Base-by-base conservation (phyloP, 2,113 vertebrate species). In the Cebidichthys violaceus region DNA sequence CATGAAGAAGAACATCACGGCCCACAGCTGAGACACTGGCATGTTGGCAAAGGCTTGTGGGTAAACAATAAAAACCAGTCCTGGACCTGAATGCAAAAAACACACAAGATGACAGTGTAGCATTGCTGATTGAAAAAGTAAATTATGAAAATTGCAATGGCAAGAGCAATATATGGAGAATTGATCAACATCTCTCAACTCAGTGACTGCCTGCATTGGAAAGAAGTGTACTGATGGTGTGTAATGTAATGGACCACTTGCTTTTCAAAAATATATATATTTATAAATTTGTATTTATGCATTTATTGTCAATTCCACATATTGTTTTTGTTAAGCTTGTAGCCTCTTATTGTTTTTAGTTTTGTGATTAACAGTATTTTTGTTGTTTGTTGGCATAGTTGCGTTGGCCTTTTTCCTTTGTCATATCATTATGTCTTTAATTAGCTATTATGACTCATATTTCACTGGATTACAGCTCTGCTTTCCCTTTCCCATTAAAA, bases 21-120 rank as follows among this genome's bases (percentile, higher is more conserved):
- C 94, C 95, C 95, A 96, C 39, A 95, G 91, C 50, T 95, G 95
- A 87, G 95, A 37, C 22, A 95, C 75, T 2, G 95, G 94, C 95
- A 96, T 95, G 22, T 86, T 95, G 62, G 89, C 85, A 90, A 96
- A 95, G 84, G 95, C 94, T 93, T 96, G 95, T 85, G 95, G 95
- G 88, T 96, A 96, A 79, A 96, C 92, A 66, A 96, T 74, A 75
- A 79, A 96, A 85, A 96, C 94, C 33, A 96, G 79, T 31, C 93
- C 95, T 70, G 95, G 94, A 68, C 95, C 95, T 96, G 29, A 9
- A 76, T 8, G 79, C 5, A 29, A 69, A 5, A 57, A 55, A 81
- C 4, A 64, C 27, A 72, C 9, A 61, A 61, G 7, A 82, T 29
- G 29, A 52, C 13, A 68, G 18, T 22, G 54, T 14, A 8, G 17